phyloP scores from a whole-genome alignment of 2,113 vertebrate genomes.

The human (Homo sapiens) region GRCh38 chr22:38567001-38567500 shows the following conservation, averaged over 20 bases:
- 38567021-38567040: conserved; percentile 71
- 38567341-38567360: background rate
- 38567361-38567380: background rate
- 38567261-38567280: conserved; percentile 17
- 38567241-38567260: conserved; percentile 39
- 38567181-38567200: conserved; percentile 59
- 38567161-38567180: conserved; percentile 51
- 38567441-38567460: background rate
- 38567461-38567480: background rate
- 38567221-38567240: conserved; percentile 35
- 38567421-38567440: background rate
- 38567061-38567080: conserved; percentile 70
- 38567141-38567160: conserved; percentile 59
- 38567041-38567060: conserved; percentile 67
- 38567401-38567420: background rate
- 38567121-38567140: conserved; percentile 5
- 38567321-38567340: background rate
- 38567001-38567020: conserved; percentile 66
- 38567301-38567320: conserved; percentile 34
- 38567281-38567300: conserved; percentile 8
- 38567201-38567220: conserved; percentile 29
- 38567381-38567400: conserved; percentile 27
- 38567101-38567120: conserved; percentile 38
- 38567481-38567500: background rate
- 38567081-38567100: conserved; percentile 64